Evolutionary conservation across 2,797 vertebrate genomes (phyloP), one percentile per base, ranked within the genome.

Genomic region (Megaceryle alcyon): DNA sequence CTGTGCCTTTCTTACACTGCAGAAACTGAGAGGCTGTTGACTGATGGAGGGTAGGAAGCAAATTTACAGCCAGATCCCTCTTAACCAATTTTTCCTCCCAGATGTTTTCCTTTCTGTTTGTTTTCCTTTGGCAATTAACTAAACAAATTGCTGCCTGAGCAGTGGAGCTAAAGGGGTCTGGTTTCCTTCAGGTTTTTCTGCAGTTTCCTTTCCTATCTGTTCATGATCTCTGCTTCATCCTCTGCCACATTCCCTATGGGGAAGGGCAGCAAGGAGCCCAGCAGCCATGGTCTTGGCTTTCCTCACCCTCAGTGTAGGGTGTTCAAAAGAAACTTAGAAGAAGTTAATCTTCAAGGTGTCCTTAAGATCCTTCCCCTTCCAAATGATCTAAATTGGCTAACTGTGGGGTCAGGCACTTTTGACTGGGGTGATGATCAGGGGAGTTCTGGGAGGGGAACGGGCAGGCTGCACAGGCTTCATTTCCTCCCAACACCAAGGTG

Each of bases 81-180:
- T 60, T 54, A 88, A 39, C 15, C 53, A 43, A 10, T 65, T 94
- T 80, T 35, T 92, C 48, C 53, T 77, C 48, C 37, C 76, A 92
- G 69, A 78, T 86, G 79, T 83, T 94, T 97, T 85, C 71, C 89
- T 79, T 85, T 87, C 57, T 15, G 2, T 83, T 94, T 92, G 68
- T 90, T 97, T 95, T 86, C 69, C 77, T 90, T 92, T 51, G 69
- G 76, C 85, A 81, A 78, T 86, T 92, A 86, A 66, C 87, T 81
- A 71, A 92, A 69, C 37, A 75, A 91, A 78, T 86, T 78, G 80
- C 90, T 83, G 56, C 46, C 61, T 65, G 93, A 90, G 61, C 56
- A n/a, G 29, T 10, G 49, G 49, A 81, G 41, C 79, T 80, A 64
- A 82, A 9, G 35, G 71, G 71, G 23, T 83, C 91, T 95, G 94